Conservation (phyloP, 2,888 invertebrate genomes). For the Pollenia amentaria region DNA sequence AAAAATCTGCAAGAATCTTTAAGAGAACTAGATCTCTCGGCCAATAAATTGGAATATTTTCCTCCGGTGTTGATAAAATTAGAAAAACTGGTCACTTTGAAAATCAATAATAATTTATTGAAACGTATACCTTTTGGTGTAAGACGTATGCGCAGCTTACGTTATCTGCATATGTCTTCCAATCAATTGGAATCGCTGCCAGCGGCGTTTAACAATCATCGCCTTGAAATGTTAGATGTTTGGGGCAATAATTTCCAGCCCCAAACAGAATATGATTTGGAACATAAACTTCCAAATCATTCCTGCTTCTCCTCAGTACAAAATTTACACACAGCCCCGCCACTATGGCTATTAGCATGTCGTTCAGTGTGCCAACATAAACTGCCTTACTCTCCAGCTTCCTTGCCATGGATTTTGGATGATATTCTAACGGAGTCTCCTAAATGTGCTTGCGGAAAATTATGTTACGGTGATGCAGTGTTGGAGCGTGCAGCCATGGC, state of each 20-base stretch:
- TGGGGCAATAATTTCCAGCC: constrained; percentile 82
- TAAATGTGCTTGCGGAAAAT: constrained; percentile 81
- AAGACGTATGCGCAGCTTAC: constrained; percentile 85
- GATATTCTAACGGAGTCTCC: constrained; percentile 82
- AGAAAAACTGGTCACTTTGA: constrained; percentile 87
- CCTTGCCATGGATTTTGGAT: constrained; percentile 80
- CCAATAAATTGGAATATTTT: constrained; percentile 86
- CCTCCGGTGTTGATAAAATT: constrained; percentile 88
- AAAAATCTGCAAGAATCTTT: constrained; percentile 86
- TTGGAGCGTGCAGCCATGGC: constrained; percentile 80
- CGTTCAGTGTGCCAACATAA: constrained; percentile 78
- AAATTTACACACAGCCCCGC: constrained; percentile 62
- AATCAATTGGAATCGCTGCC: constrained; percentile 83
- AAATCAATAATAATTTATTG: constrained; percentile 88
- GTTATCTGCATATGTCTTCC: constrained; percentile 80
- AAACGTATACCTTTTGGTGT: constrained; percentile 87
- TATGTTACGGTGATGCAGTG: constrained; percentile 80
- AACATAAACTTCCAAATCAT: constrained; percentile 17
- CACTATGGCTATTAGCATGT: constrained; percentile 81
- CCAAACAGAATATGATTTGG: constrained; percentile 72
- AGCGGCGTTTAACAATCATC: constrained; percentile 80
- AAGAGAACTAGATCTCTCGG: constrained; percentile 87
- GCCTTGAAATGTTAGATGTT: constrained; percentile 81
- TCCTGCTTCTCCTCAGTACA: constrained; percentile 47
- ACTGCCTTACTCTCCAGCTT: constrained; percentile 77